Conservation (phyloP, 2,113 vertebrate species). For the Ardeotis arabs region DNA sequence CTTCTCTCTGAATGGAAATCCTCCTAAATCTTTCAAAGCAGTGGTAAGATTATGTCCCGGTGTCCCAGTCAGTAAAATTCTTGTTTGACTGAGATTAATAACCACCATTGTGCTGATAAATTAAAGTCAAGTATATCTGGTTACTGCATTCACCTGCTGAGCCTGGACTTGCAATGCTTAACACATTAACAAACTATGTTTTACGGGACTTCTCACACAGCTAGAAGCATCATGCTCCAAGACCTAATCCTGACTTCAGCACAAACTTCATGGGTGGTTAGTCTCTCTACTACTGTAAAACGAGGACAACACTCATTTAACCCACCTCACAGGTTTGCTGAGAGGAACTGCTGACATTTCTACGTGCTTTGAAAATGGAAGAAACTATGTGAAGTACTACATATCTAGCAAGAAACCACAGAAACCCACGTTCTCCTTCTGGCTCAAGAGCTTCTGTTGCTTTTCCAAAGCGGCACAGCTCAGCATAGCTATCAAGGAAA, state of each 20-base stretch:
- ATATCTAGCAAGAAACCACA: background rate
- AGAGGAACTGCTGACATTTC: slow-evolving; percentile 21
- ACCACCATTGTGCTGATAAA: slow-evolving; percentile 13
- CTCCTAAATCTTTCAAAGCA: slow-evolving; percentile 26
- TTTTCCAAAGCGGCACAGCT: background rate
- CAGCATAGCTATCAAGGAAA: background rate
- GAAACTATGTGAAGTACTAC: background rate
- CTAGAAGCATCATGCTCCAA: background rate
- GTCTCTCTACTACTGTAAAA: slow-evolving; percentile 25
- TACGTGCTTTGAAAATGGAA: background rate
- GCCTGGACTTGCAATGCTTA: background rate
- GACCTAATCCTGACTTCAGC: slow-evolving; percentile 19
- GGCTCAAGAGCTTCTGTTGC: background rate
- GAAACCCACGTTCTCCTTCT: background rate
- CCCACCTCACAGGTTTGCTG: slow-evolving; percentile 3
- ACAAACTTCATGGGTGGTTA: slow-evolving; percentile 34
- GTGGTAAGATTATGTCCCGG: background rate
- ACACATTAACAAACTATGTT: slow-evolving; percentile 32
- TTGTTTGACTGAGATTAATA: background rate
- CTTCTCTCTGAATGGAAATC: slow-evolving; percentile 1
- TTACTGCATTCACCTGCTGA: slow-evolving; percentile 3
- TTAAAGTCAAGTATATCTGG: background rate
- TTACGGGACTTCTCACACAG: slow-evolving; percentile 29
- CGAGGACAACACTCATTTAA: slow-evolving; percentile 38
- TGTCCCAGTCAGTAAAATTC: background rate